A percentile compares a stretch with the other conserved stretches of the same genome.
phyloP scores from a whole-genome alignment of 2,888 invertebrate genomes.

The Drosophila barbarae region DNA sequence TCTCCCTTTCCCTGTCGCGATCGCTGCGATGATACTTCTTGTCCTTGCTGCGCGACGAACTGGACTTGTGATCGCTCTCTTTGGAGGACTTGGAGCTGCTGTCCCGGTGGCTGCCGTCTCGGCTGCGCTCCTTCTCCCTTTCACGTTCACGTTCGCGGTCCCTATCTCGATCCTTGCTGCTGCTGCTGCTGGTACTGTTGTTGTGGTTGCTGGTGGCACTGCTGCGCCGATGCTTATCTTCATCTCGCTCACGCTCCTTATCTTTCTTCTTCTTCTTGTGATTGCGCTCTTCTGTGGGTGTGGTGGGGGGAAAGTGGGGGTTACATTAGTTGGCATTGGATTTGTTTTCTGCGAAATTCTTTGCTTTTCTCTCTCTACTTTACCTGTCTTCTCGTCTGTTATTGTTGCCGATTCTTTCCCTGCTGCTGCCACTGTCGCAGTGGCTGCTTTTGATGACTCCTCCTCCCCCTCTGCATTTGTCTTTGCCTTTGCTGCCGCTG shows the following conservation, averaged over 20 bases:
- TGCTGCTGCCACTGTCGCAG: conserved; percentile 9
- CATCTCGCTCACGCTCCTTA: conserved; percentile 74
- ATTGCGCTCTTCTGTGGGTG: conserved; percentile 63
- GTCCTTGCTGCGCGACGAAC: conserved; percentile 62
- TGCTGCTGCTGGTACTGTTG: conserved; percentile 13
- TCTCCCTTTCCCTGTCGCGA: conserved; percentile 55
- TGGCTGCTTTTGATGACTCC: conserved; percentile 33
- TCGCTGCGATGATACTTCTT: conserved; percentile 59
- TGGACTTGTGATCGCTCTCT: conserved; percentile 50
- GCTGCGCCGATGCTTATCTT: conserved; percentile 52
- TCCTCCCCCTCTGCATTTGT: conserved; percentile 22
- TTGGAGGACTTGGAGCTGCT: conserved; percentile 51
- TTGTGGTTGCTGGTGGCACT: conserved; percentile 28
- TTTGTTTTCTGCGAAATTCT: conserved; percentile 37
- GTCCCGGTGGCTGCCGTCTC: conserved; percentile 24
- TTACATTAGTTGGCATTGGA: conserved; percentile 36
- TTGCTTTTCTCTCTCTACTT: conserved; percentile 25
- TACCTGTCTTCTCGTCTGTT: conserved; percentile 44
- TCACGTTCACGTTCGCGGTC: conserved; percentile 33
- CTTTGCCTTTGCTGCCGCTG: conserved; percentile 6
- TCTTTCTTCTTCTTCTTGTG: conserved; percentile 79
- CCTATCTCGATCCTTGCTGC: conserved; percentile 35
- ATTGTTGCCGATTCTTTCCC: conserved; percentile 18
- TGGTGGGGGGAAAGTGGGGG: conserved; percentile 1
- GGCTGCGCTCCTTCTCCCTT: background rate